Conservation (phyloP, 2,113 vertebrate genomes). For the Halcyon senegalensis region DNA sequence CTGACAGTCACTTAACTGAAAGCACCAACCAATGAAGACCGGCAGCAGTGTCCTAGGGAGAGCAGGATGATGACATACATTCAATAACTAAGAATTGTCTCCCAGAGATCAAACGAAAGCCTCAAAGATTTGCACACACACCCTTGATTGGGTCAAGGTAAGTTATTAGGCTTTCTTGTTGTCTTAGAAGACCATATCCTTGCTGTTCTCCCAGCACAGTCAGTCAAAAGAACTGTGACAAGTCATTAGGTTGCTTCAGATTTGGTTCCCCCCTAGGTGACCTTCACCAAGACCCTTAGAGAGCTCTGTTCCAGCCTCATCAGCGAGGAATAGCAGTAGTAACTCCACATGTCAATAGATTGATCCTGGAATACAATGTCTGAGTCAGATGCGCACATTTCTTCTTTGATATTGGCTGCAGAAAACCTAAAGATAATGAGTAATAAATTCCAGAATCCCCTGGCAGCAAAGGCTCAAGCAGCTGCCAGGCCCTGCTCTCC, state of each 20-base stretch:
- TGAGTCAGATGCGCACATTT: background rate
- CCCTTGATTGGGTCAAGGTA: background rate
- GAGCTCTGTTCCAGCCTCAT: background rate
- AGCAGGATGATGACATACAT: background rate
- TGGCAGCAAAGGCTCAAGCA: background rate
- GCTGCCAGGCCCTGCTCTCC: background rate
- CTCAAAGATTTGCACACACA: background rate
- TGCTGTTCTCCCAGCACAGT: background rate
- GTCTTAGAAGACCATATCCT: background rate
- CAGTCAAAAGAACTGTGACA: background rate
- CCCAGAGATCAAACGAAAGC: background rate
- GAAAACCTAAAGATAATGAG: background rate
- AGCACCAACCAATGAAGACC: background rate
- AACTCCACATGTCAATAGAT: background rate
- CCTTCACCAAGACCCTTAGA: background rate
- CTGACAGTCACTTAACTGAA: background rate
- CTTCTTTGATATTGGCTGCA: background rate
- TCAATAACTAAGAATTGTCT: background rate
- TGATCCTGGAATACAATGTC: background rate
- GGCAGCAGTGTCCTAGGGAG: background rate
- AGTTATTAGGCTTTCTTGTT: background rate
- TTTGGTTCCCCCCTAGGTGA: background rate
- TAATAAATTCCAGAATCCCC: background rate
- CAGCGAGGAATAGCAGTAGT: background rate
- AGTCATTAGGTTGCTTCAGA: background rate